These are phyloP conservation scores for Callimorpha dominula DNA, from an alignment of 2,888 invertebrate genomes.

Conservation along the genomic window DNA sequence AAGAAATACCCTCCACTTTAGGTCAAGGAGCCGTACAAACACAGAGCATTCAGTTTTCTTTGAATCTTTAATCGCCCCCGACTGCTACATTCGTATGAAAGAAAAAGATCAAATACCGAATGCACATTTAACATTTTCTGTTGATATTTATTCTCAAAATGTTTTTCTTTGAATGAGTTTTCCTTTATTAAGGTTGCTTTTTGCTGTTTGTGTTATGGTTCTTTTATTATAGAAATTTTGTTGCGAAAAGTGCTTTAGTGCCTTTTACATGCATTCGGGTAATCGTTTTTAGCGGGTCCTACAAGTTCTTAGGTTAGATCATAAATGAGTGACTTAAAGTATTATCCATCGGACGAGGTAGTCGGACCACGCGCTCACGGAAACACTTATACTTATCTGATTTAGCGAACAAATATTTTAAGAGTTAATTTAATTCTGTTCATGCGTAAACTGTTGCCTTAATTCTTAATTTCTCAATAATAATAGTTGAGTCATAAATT, in stretches of 20 bases:
- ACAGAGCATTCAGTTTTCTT: conserved; percentile 31
- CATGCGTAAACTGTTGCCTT: background rate
- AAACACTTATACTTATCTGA: no score
- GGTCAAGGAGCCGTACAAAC: conserved; percentile 28
- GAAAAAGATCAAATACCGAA: conserved; percentile 32
- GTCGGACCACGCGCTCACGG: no score
- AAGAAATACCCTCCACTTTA: conserved; percentile 22
- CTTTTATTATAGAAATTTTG: conserved; percentile 18
- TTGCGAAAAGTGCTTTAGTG: background rate
- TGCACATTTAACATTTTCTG: conserved; percentile 42
- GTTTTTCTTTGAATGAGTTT: conserved; percentile 30
- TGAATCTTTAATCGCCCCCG: conserved; percentile 48
- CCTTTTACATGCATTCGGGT: conserved; percentile 4
- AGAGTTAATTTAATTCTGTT: background rate
- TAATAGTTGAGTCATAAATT: background rate
- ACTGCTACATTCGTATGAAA: conserved; percentile 30
- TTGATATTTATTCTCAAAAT: conserved; percentile 36
- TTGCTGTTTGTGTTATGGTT: background rate
- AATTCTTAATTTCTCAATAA: background rate
- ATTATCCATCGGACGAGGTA: no score
- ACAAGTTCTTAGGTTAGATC: background rate
- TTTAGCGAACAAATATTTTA: no score
- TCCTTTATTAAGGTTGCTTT: conserved; percentile 20
- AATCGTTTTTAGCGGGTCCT: background rate
- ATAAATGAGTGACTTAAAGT: background rate